These are phyloP conservation scores for Girardia tigrina DNA, from an alignment of 2,888 invertebrate species.

Conservation along the genomic window DNA sequence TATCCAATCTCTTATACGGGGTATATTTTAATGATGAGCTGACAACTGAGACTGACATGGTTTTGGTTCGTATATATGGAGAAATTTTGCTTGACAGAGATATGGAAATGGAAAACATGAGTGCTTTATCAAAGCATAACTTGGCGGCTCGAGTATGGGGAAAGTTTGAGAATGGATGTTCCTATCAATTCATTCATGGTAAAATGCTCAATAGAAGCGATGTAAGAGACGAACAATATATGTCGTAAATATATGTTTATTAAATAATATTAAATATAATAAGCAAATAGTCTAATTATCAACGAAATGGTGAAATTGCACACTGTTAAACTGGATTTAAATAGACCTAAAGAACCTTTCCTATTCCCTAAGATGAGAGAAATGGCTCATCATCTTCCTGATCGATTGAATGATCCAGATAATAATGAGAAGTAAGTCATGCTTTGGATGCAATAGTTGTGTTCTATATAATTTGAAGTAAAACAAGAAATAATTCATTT, in stretches of 20 bases:
- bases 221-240: background rate
- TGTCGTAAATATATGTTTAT: background rate
- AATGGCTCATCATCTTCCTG: background rate
- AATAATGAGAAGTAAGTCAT: background rate
- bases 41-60: slow-evolving; percentile 55
- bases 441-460: too few relatives aligned
- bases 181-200: slow-evolving; percentile 15
- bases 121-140: background rate
- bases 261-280: background rate
- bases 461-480: too few relatives aligned
- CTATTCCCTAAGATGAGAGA: background rate
- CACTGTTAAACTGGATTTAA: background rate
- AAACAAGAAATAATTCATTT: too few relatives aligned
- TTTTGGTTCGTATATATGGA: slow-evolving; percentile 80
- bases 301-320: background rate
- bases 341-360: background rate
- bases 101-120: background rate
- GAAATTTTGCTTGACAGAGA: background rate
- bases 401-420: background rate
- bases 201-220: background rate
- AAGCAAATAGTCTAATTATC: background rate
- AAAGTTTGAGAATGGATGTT: slow-evolving; percentile 1
- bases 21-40: slow-evolving; percentile 54
- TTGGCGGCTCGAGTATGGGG: background rate
- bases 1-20: slow-evolving; percentile 77